Conservation (phyloP, 2,888 invertebrate species). For the Zygothrica quintamaculata region DNA sequence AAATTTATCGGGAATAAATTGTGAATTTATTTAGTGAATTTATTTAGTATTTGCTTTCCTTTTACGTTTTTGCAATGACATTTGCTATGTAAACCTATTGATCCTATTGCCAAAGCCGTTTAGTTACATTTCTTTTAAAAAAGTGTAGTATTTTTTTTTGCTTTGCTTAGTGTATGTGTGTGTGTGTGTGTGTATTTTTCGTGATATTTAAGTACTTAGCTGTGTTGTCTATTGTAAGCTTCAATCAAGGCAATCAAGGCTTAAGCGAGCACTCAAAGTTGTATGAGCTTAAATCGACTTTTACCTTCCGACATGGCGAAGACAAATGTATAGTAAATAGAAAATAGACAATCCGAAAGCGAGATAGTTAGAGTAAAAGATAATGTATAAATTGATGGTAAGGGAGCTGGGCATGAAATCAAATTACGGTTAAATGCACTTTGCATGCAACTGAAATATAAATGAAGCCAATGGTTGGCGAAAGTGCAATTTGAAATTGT, state of each 20-base stretch:
- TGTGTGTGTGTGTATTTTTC: neutral
- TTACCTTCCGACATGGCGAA: conserved; percentile 3
- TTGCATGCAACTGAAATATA: conserved; percentile 61
- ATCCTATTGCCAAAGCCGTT: too few species aligned
- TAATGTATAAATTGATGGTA: too few species aligned
- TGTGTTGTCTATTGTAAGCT: conserved; percentile 51
- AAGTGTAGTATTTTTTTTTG: neutral
- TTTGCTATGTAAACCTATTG: too few species aligned
- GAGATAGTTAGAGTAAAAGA: too few species aligned
- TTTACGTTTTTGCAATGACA: too few species aligned
- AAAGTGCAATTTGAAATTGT: conserved; percentile 53
- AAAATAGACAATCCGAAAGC: too few species aligned
- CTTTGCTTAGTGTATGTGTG: neutral
- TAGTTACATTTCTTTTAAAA: too few species aligned
- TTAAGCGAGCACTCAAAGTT: conserved; percentile 50
- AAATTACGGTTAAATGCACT: conserved; percentile 67
- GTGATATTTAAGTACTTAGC: conserved; percentile 12
- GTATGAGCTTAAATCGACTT: conserved; percentile 41
- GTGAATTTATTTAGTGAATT: too few species aligned
- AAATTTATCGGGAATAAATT: too few species aligned
- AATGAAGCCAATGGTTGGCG: conserved; percentile 40
- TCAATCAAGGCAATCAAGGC: conserved; percentile 63
- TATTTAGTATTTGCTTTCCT: too few species aligned
- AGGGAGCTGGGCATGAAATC: conserved; percentile 29
- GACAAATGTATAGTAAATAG: too few species aligned